These are phyloP conservation scores for Leuciscus waleckii DNA, from an alignment of 2,797 vertebrate genomes.

Conservation along the genomic window DNA sequence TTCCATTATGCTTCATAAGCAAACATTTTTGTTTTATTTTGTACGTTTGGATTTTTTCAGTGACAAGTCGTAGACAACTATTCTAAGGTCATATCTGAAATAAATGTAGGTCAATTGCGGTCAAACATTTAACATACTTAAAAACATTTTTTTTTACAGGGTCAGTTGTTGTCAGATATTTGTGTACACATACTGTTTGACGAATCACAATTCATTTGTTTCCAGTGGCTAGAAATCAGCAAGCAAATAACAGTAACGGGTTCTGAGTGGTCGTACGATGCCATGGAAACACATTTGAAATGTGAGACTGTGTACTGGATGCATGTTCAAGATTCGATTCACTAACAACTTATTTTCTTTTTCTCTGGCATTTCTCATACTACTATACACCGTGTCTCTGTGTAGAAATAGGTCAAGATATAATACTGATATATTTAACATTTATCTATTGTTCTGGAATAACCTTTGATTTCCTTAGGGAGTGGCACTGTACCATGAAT, in stretches of 20 bases:
- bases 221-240: slow-evolving; percentile 16
- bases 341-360: slow-evolving; percentile 25
- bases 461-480: slow-evolving; percentile 43
- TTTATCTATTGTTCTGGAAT: slow-evolving; percentile 17
- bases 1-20: background rate
- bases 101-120: slow-evolving; percentile 1
- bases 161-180: background rate
- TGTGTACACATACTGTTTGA: slow-evolving; percentile 2
- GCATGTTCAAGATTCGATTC: slow-evolving; percentile 2
- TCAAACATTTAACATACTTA: background rate
- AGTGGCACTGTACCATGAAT: slow-evolving; percentile 52
- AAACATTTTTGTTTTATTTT: background rate
- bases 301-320: slow-evolving; percentile 23
- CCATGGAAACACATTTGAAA: slow-evolving; percentile 41
- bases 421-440: slow-evolving; percentile 25
- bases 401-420: slow-evolving; percentile 19
- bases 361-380: background rate
- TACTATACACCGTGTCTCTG: background rate
- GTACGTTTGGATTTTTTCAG: background rate
- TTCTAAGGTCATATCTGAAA: background rate
- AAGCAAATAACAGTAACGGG: background rate
- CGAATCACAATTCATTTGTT: slow-evolving; percentile 19
- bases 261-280: slow-evolving; percentile 1
- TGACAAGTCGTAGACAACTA: background rate
- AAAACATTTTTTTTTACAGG: background rate